Evolutionary conservation across 2,888 invertebrate genomes (phyloP), one percentile per base, ranked within the genome.

Genomic region (Pollenia angustigena): DNA sequence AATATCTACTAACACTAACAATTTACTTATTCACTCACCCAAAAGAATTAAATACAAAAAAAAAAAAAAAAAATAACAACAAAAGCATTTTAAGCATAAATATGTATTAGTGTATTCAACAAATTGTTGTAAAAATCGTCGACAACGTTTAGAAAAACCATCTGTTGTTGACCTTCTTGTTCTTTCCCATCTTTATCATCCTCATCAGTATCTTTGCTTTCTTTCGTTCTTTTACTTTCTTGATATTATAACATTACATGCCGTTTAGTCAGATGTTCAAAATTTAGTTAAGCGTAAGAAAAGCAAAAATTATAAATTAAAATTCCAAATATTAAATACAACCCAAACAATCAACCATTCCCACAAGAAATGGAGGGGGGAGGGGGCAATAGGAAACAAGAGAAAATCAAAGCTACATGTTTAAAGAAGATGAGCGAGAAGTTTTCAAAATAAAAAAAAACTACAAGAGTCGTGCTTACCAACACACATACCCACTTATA

Each of bases 221-320:
- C 52, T 32, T 40, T 42, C 40, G 32, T 32, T 32, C 6, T 32
- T 32, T 32, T 32, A 32, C 32, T 32, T 32, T 32, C 32, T 32
- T 32, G 32, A 32, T 32, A 32, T 32, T 32, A 6, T 32, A 32
- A 32, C 48, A 54, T 85, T 52, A 69, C 54, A 64, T 48, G 62
- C 58, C 69, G 58, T 75, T 75, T 58, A 71, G 66, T 76, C 76
- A 84, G 81, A 68, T 81, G 76, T 72, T 81, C 9, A 56, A 76
- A 80, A 81, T 83, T 84, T 81, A 81, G 72, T 78, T 78, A 62
- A 84, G 76, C 76, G 46, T 32, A 86, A 75, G 85, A 81, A 72
- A 81, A 81, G 66, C 62, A 66, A 76, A 83, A 78, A 83, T 76
- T 87, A 78, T 81, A 83, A 83, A 83, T 83, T 80, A 81, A 80